Evolutionary conservation across 2,113 vertebrate species (phyloP).

Genomic region (Platichthys stellatus): DNA sequence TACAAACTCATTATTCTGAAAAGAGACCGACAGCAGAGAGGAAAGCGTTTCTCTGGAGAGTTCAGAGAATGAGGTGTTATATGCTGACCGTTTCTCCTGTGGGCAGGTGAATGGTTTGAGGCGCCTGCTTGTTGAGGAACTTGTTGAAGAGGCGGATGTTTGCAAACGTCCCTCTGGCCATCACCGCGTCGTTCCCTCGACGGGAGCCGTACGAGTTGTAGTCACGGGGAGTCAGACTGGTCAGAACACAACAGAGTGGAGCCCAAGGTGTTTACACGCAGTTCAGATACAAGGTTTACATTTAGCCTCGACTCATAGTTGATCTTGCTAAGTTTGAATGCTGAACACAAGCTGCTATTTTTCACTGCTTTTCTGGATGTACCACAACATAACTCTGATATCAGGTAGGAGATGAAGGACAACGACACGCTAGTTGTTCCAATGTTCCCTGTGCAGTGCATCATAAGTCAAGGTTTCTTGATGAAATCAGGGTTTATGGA

Average conservation of each 20-base stretch:
- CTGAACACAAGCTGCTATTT: no score
- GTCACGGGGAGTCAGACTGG: conserved; percentile 89
- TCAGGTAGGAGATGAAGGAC: no score
- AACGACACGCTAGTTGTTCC: no score
- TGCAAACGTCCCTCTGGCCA: conserved; percentile 96
- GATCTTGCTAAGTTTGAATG: no score
- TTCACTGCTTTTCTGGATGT: no score
- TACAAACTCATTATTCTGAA: neutral
- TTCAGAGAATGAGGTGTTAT: neutral
- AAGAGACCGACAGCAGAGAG: neutral
- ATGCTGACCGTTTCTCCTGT: conserved; percentile 86
- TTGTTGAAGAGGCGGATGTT: conserved; percentile 98
- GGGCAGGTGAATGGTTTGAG: conserved; percentile 90
- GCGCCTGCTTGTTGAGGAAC: conserved; percentile 93
- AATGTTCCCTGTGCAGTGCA: neutral
- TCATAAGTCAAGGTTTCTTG: neutral
- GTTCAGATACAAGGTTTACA: neutral
- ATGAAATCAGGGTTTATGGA: no score
- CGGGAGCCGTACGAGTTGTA: conserved; percentile 98
- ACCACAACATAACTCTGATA: no score
- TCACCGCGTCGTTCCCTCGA: conserved; percentile 95
- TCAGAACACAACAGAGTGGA: neutral
- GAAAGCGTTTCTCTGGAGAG: neutral
- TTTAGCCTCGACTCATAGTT: neutral
- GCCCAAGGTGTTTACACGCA: neutral